phyloP scores from a whole-genome alignment of 1,140 invertebrate genomes.

The Diorhabda carinulata region DNA sequence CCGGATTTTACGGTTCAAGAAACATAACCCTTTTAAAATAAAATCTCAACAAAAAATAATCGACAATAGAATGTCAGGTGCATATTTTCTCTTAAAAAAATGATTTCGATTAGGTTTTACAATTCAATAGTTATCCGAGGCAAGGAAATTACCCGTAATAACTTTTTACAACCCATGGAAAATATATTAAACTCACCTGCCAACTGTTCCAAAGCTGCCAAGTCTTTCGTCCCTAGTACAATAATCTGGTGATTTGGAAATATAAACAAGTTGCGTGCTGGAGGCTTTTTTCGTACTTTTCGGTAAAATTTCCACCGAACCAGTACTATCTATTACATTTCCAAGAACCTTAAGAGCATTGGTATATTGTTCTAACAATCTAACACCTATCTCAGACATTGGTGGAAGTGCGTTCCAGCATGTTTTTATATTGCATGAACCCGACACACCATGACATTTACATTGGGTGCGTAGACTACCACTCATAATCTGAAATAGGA shows the following conservation, averaged over 20 bases:
- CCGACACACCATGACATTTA: conserved; percentile 95
- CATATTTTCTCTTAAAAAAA: too few species aligned
- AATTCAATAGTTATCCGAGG: too few species aligned
- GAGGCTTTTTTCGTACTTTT: conserved; percentile 30
- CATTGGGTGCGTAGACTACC: conserved; percentile 77
- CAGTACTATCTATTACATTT: conserved; percentile 42
- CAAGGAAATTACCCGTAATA: too few species aligned
- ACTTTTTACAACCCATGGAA: too few species aligned
- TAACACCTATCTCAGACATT: conserved; percentile 79
- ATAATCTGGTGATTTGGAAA: conserved; percentile 88
- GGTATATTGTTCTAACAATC: conserved; percentile 77
- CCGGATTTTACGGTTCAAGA: too few species aligned
- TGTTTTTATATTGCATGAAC: conserved; percentile 89
- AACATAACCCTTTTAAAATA: too few species aligned
- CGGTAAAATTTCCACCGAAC: conserved; percentile 17
- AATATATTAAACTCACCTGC: conserved; percentile 54
- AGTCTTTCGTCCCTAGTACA: conserved; percentile 73
- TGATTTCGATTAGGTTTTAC: too few species aligned
- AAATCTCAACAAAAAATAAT: too few species aligned
- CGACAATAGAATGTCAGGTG: too few species aligned
- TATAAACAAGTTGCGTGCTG: conserved; percentile 57
- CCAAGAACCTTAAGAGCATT: conserved; percentile 65
- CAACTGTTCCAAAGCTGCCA: conserved; percentile 80
- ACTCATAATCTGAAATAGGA: conserved; percentile 33
- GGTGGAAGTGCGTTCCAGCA: conserved; percentile 88